Conservation (phyloP, 1,140 invertebrate species). For the Bathynomus jamesi region DNA sequence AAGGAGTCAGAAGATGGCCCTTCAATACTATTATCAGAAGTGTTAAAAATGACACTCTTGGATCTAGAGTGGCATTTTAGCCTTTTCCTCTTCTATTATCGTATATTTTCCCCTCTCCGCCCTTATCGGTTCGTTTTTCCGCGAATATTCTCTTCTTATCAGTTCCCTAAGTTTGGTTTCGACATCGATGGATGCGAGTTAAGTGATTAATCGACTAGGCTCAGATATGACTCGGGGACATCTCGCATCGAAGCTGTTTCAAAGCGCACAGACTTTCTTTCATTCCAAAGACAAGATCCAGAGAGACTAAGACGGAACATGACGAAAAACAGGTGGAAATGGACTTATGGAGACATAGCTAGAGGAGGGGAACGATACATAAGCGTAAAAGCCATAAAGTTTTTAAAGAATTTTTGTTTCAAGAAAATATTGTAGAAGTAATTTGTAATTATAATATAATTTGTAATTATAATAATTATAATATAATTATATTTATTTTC, state of each 20-base stretch:
- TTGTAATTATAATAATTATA: too few species aligned
- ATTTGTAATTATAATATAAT: too few species aligned
- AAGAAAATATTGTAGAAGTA: too few species aligned
- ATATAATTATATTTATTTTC: too few species aligned
- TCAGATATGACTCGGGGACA: background rate
- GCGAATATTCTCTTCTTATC: background rate
- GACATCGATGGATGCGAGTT: background rate
- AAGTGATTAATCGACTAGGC: background rate
- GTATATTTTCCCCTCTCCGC: background rate
- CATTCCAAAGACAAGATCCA: background rate
- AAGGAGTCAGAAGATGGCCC: background rate
- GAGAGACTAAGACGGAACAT: background rate
- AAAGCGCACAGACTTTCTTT: background rate
- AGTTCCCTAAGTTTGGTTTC: background rate
- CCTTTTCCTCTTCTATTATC: background rate
- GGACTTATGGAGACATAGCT: too few species aligned
- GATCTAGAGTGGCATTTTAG: slow-evolving; percentile 1
- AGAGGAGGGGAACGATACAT: too few species aligned
- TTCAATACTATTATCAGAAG: slow-evolving; percentile 1
- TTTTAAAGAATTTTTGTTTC: too few species aligned
- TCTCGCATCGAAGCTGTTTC: background rate
- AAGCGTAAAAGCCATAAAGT: too few species aligned
- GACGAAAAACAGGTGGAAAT: background rate
- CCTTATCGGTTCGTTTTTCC: background rate
- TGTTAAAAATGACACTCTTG: slow-evolving; percentile 1